Percentiles rank a stretch among this genome's conserved stretches.
phyloP scores from a whole-genome alignment of 2,113 vertebrate species.

The Tragelaphus strepsiceros region DNA sequence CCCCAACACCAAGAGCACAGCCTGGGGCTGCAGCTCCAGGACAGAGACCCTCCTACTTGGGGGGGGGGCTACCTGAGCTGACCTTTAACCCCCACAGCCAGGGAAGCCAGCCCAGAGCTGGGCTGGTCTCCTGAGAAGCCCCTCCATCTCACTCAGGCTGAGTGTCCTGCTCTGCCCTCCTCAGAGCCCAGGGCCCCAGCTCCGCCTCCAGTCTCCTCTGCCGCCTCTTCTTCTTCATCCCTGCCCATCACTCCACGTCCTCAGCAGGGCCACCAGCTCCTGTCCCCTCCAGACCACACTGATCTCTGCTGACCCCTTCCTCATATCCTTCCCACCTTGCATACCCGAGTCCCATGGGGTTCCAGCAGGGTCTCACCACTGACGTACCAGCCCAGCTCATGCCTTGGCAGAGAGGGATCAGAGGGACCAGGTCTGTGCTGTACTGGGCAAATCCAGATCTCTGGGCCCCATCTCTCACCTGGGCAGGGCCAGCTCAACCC shows the following conservation, averaged over 20 bases:
- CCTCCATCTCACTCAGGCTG: neutral
- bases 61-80: neutral
- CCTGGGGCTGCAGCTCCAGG: neutral
- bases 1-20: neutral
- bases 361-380: neutral
- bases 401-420: neutral
- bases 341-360: accelerated
- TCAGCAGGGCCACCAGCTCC: neutral
- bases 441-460: neutral
- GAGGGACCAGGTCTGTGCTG: neutral
- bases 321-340: neutral
- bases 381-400: neutral
- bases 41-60: accelerated
- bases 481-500: neutral
- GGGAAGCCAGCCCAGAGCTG: neutral
- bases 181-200: neutral
- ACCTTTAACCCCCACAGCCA: neutral
- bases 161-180: neutral
- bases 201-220: neutral
- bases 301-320: neutral
- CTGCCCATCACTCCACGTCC: accelerated
- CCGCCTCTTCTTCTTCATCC: neutral
- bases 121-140: too few relatives aligned
- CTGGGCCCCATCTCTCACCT: neutral
- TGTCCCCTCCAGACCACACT: neutral